Evolutionary conservation across 2,113 vertebrate species (phyloP).

Genomic region (Pterocles gutturalis): DNA sequence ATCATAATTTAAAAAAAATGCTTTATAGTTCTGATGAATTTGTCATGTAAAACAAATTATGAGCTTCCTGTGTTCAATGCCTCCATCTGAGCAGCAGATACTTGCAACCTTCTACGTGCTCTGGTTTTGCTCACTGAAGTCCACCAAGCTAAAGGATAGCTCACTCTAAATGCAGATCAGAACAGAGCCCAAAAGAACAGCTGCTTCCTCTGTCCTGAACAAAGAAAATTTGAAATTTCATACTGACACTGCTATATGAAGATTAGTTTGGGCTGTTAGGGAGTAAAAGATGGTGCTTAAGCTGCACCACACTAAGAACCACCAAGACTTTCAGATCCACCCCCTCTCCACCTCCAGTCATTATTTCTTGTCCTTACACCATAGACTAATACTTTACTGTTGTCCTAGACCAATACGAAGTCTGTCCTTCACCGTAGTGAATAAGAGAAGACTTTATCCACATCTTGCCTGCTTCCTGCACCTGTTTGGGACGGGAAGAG

Average conservation of each 20-base stretch:
- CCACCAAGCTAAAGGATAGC: conserved; percentile 12
- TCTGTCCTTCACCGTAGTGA: not conserved
- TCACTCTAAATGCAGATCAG: not conserved
- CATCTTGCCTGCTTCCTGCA: not conserved
- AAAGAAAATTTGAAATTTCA: not conserved
- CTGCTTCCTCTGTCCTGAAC: not conserved
- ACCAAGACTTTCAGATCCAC: not conserved
- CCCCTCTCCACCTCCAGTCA: too few relatives aligned
- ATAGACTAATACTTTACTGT: not conserved
- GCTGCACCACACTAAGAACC: not conserved
- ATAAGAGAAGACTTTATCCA: not conserved
- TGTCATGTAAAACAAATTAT: conserved; percentile 51
- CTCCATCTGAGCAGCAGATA: conserved; percentile 1
- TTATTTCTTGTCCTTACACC: not conserved
- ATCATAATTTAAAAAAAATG: not conserved
- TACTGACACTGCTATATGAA: not conserved
- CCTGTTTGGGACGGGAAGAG: not conserved
- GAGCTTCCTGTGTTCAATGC: conserved; percentile 53
- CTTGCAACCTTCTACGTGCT: not conserved
- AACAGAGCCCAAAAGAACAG: not conserved
- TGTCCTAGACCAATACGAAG: not conserved
- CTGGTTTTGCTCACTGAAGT: conserved; percentile 33
- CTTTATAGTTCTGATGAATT: conserved; percentile 39
- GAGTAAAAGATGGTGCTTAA: not conserved
- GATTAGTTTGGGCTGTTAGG: not conserved